phyloP scores from a whole-genome alignment of 2,113 vertebrate species.

The Acanthochromis polyacanthus region DNA sequence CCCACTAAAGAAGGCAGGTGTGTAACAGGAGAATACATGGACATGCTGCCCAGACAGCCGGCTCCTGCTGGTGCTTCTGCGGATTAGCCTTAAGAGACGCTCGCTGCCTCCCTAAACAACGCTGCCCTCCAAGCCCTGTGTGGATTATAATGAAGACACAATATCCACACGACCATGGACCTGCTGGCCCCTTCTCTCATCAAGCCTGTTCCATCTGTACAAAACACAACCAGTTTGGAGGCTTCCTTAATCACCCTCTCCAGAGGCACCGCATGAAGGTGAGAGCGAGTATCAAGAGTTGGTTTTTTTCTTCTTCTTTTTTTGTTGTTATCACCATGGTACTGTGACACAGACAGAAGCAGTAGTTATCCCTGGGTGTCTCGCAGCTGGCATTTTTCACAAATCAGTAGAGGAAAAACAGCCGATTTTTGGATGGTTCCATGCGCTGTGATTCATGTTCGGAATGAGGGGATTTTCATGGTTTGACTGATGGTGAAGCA shows the following conservation, averaged over 20 bases:
- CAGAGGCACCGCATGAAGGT: conserved; percentile 40
- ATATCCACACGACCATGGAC: conserved; percentile 54
- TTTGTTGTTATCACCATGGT: conserved; percentile 3
- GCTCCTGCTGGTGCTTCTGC: conserved; percentile 51
- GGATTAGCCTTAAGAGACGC: conserved; percentile 63
- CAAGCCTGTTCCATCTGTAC: conserved; percentile 33
- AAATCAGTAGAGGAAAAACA: conserved; percentile 30
- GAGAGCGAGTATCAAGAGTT: conserved; percentile 25
- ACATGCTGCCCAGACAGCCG: conserved; percentile 30
- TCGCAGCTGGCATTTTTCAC: conserved; percentile 2
- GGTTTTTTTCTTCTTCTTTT: not conserved
- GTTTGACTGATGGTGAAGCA: not conserved
- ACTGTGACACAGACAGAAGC: conserved; percentile 24
- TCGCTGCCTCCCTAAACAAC: conserved; percentile 69
- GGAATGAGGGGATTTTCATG: not conserved
- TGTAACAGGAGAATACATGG: conserved; percentile 52
- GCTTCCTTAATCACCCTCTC: conserved; percentile 63
- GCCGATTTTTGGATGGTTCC: not conserved
- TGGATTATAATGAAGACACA: conserved; percentile 79
- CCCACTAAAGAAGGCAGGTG: conserved; percentile 22
- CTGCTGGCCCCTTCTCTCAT: conserved; percentile 56
- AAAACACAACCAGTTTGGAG: conserved; percentile 37
- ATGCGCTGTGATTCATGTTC: not conserved
- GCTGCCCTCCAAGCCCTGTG: conserved; percentile 52
- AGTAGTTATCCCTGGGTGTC: conserved; percentile 33